phyloP scores from a whole-genome alignment of 1,140 invertebrate genomes.

The Triops longicaudatus region DNA sequence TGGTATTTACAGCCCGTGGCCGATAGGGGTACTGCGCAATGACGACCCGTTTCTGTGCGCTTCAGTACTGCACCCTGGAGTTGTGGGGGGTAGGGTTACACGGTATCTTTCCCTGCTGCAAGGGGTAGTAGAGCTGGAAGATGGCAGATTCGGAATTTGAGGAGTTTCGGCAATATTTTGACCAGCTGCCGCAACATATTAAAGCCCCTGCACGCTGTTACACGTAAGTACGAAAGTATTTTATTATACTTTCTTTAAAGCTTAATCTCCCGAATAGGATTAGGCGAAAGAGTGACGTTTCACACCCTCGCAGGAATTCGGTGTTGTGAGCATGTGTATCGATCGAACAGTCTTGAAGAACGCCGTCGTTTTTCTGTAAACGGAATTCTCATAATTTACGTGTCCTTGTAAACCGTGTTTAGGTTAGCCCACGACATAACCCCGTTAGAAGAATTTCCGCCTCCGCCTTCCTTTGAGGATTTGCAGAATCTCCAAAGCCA shows the following conservation, averaged over 20 bases:
- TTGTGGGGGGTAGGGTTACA: background rate
- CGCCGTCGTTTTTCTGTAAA: background rate
- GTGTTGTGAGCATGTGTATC: constrained; percentile 16
- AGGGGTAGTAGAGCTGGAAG: constrained; percentile 34
- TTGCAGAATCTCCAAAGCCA: background rate
- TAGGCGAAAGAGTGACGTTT: background rate
- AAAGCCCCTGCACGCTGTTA: constrained; percentile 59
- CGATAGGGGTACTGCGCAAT: too few relatives aligned
- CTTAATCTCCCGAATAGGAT: background rate
- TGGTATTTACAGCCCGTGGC: too few relatives aligned
- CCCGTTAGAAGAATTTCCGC: constrained; percentile 27
- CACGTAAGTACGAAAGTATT: constrained; percentile 46
- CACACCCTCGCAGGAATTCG: constrained; percentile 5
- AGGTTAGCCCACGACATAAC: constrained; percentile 29
- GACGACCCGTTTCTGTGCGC: too few relatives aligned
- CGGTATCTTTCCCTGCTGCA: background rate
- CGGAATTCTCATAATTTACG: background rate
- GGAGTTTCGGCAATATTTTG: constrained; percentile 78
- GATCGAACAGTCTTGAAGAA: constrained; percentile 21
- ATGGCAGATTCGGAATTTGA: constrained; percentile 89
- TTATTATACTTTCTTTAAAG: background rate
- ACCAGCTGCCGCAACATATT: constrained; percentile 64
- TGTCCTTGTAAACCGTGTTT: background rate
- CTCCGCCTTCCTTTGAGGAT: constrained; percentile 22
- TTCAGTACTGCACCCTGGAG: background rate